Percentiles rank a stretch among this genome's conserved stretches.
Evolutionary conservation across 2,888 invertebrate species (phyloP).

Genomic region (Xylota sylvarum): DNA sequence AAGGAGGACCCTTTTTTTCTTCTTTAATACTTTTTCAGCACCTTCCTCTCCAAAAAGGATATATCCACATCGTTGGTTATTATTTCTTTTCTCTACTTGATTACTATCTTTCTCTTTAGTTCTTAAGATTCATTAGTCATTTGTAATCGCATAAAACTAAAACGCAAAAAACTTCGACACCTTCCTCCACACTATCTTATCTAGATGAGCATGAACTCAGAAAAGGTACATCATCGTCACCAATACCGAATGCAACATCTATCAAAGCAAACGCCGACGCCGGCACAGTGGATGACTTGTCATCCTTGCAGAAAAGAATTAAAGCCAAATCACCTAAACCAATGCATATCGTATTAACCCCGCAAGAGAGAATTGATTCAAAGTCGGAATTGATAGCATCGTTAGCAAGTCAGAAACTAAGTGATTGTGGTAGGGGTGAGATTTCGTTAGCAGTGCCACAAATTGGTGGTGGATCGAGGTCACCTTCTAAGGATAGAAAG

Average conservation of each 20-base stretch:
- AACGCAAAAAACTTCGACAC: slow-evolving; percentile 64
- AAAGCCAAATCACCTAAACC: slow-evolving; percentile 73
- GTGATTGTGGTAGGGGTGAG: slow-evolving; percentile 55
- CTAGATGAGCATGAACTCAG: slow-evolving; percentile 74
- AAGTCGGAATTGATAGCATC: slow-evolving; percentile 65
- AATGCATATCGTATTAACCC: slow-evolving; percentile 67
- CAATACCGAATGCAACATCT: slow-evolving; percentile 59
- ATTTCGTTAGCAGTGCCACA: slow-evolving; percentile 40
- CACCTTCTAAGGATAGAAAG: slow-evolving; percentile 9
- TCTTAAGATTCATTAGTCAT: slow-evolving; percentile 61
- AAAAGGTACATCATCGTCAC: slow-evolving; percentile 73
- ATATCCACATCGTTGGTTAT: slow-evolving; percentile 59
- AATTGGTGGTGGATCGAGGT: not conserved
- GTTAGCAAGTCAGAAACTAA: slow-evolving; percentile 57
- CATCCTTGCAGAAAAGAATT: slow-evolving; percentile 44
- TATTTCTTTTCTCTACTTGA: slow-evolving; percentile 4
- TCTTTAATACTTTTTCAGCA: slow-evolving; percentile 26
- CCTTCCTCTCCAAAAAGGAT: slow-evolving; percentile 19
- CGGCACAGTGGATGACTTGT: slow-evolving; percentile 58
- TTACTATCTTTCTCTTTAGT: slow-evolving; percentile 24
- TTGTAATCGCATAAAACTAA: slow-evolving; percentile 52
- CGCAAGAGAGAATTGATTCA: slow-evolving; percentile 67
- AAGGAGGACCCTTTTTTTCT: not conserved
- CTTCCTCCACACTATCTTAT: slow-evolving; percentile 67
- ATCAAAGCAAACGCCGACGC: slow-evolving; percentile 18